Base-by-base conservation (phyloP, 2,113 vertebrate species). In the Probosciger aterrimus region DNA sequence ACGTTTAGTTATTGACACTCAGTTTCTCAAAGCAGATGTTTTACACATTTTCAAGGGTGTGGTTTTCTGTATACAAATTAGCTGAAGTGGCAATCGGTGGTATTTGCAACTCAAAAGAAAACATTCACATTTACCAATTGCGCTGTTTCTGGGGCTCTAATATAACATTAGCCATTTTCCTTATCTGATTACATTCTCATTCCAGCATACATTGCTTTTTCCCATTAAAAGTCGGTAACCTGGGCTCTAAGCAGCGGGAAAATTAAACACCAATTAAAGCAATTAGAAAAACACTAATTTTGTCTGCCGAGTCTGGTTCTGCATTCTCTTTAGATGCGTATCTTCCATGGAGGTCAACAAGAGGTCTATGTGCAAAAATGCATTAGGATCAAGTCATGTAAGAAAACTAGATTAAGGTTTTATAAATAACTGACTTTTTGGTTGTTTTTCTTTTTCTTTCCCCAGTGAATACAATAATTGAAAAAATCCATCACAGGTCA, bases 221-320 rank as follows among this genome's bases (percentile, higher is more conserved):
- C 44, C 77, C 39, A 78, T 88, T 86, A 91, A 28, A 93, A 95
- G 18, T 83, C 86, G 63, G 64, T 91, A 84, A 89, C 35, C 76
- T 88, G 52, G 39, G 49, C 86, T 91, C 50, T 89, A 71, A 96
- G 68, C 35, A 93, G 83, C 24, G 27, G 93, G 95, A 95, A 91
- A 96, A 96, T 89, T 89, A 92, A 95, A 95, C 89, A 95, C 89
- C 93, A 89, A 84, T 95, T 95, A 95, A 60, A 79, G 73, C 74
- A 95, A 95, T 95, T 95, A 95, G 70, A 79, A 89, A 95, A 93
- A 24, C 44, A 82, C 65, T 86, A 98, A 97, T 88, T 97, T 98
- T 89, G 89, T 70, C 98, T 96, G 68, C 97, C 93, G 92, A 97
- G 96, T 37, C 98, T 97, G 10, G 95, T 97, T 46, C 97, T 98